A percentile compares a stretch with the other conserved stretches of the same genome.
These are phyloP conservation scores for Poeciliopsis presidionis DNA, from an alignment of 2,797 vertebrate genomes.

Conservation along the genomic window DNA sequence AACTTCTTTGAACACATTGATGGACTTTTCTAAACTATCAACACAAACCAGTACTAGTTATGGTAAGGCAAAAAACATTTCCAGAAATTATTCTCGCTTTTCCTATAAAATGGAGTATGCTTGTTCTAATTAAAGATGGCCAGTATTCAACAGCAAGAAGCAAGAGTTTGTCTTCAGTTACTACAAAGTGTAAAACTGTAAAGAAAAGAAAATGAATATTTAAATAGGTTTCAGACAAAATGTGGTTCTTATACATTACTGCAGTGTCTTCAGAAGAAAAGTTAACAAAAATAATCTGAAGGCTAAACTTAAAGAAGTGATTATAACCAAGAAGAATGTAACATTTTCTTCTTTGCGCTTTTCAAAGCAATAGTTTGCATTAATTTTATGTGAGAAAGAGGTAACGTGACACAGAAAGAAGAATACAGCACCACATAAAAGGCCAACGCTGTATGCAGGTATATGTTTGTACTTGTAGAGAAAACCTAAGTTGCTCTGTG, in stretches of 20 bases:
- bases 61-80: background rate
- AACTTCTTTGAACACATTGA: background rate
- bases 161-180: background rate
- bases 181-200: background rate
- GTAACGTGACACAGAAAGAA: conserved; percentile 2
- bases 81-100: background rate
- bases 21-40: background rate
- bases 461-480: conserved; percentile 50
- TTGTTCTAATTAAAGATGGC: background rate
- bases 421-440: conserved; percentile 68
- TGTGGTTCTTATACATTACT: background rate
- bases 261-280: conserved; percentile 5
- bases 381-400: conserved; percentile 19
- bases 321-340: conserved; percentile 45
- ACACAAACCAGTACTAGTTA: background rate
- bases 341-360: conserved; percentile 73
- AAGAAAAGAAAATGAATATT: conserved; percentile 1
- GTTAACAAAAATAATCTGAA: conserved; percentile 2
- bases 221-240: background rate
- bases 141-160: background rate
- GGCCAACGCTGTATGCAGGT: conserved; percentile 40
- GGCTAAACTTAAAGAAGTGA: conserved; percentile 8
- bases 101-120: background rate
- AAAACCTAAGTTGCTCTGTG: conserved; percentile 29
- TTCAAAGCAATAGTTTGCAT: conserved; percentile 49